Evolutionary conservation across 2,888 invertebrate genomes (phyloP).

Genomic region (Nasonovia ribisnigri): DNA sequence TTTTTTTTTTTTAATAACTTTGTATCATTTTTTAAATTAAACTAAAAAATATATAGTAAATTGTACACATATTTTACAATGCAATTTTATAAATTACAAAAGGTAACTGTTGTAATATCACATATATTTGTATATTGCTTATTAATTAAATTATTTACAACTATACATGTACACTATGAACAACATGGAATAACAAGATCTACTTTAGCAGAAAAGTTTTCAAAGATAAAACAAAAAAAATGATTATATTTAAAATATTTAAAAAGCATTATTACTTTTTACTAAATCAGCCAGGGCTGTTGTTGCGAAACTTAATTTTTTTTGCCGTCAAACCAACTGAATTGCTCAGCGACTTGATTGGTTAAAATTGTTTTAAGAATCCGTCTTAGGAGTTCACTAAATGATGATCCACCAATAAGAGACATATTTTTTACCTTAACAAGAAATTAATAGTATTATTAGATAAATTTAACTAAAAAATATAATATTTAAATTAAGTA

Average conservation of each 20-base stretch:
- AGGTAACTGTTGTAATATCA: not conserved
- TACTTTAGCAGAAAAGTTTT: too few species aligned
- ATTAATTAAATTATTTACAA: not conserved
- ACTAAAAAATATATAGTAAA: not conserved
- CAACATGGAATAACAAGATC: too few species aligned
- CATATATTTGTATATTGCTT: not conserved
- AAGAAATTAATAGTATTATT: not conserved
- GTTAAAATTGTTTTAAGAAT: not conserved
- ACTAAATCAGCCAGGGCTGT: not conserved
- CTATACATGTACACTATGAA: too few species aligned
- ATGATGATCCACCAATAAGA: not conserved
- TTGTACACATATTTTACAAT: not conserved
- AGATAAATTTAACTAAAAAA: not conserved
- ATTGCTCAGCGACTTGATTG: not conserved
- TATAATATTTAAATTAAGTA: too few species aligned
- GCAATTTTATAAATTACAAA: too few species aligned
- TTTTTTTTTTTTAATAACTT: too few species aligned
- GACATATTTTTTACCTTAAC: not conserved
- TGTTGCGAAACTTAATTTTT: not conserved
- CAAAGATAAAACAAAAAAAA: not conserved
- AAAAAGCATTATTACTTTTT: constrained; percentile 8
- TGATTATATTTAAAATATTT: not conserved
- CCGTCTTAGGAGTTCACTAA: not conserved
- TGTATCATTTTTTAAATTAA: too few species aligned
- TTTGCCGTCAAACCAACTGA: constrained; percentile 1